Conservation (phyloP, 2,888 invertebrate species). For the Ariolimax columbianus region DNA sequence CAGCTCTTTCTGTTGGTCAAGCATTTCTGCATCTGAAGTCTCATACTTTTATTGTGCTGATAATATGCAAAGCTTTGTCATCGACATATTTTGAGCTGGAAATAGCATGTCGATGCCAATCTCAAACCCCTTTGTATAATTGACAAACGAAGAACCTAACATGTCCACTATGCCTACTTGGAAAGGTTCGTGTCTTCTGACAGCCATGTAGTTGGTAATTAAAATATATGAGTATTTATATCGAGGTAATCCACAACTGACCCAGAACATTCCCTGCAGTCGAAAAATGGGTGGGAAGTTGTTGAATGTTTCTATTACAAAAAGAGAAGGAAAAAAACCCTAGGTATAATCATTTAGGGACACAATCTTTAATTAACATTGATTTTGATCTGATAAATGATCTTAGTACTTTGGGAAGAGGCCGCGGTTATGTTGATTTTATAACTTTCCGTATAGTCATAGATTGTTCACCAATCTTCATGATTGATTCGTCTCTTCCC, state of each 20-base stretch:
- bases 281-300: neutral
- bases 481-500: too few relatives aligned
- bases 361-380: too few relatives aligned
- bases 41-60: constrained; percentile 3
- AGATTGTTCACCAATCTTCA: too few relatives aligned
- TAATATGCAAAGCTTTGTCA: constrained; percentile 1
- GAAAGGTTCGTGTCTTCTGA: constrained; percentile 21
- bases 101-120: neutral
- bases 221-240: constrained; percentile 1
- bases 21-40: constrained; percentile 9
- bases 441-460: too few relatives aligned
- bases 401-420: too few relatives aligned
- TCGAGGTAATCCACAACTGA: neutral
- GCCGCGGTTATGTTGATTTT: too few relatives aligned
- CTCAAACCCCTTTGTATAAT: constrained; percentile 16
- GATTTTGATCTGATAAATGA: too few relatives aligned
- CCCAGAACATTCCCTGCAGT: neutral
- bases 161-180: neutral
- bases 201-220: neutral
- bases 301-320: too few relatives aligned
- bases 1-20: constrained; percentile 16
- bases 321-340: too few relatives aligned
- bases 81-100: neutral
- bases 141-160: constrained; percentile 1
- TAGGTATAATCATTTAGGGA: too few relatives aligned